These are phyloP conservation scores for Lacanobia wlatinum DNA, from an alignment of 2,888 invertebrate species.

Conservation along the genomic window DNA sequence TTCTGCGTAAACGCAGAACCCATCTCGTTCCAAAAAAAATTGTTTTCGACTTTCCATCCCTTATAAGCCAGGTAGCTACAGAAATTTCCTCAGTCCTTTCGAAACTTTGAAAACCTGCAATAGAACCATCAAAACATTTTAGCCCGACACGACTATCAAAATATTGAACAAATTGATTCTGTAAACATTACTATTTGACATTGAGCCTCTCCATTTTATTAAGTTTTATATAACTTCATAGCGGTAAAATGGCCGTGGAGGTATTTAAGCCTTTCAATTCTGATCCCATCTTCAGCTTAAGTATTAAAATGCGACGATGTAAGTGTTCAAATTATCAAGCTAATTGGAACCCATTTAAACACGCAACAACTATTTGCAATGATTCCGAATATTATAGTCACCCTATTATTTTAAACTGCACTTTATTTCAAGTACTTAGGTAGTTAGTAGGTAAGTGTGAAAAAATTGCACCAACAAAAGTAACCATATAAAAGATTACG, in stretches of 20 bases:
- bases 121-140: too few relatives aligned
- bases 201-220: slow-evolving; percentile 37
- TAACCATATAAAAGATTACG: too few relatives aligned
- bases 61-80: too few relatives aligned
- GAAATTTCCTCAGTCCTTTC: too few relatives aligned
- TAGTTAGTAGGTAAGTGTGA: not conserved
- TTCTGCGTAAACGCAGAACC: too few relatives aligned
- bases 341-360: slow-evolving; percentile 4
- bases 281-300: not conserved
- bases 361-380: not conserved
- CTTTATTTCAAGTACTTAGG: not conserved
- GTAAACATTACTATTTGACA: slow-evolving; percentile 38
- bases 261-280: slow-evolving; percentile 13
- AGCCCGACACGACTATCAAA: too few relatives aligned
- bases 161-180: slow-evolving; percentile 23
- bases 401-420: not conserved
- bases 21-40: too few relatives aligned
- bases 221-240: slow-evolving; percentile 32
- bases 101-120: too few relatives aligned
- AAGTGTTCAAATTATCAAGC: not conserved
- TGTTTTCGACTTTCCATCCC: too few relatives aligned
- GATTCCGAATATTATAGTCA: not conserved
- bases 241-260: slow-evolving; percentile 30
- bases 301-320: slow-evolving; percentile 1
- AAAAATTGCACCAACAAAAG: not conserved